A percentile compares a stretch with the other conserved stretches of the same genome.
These are phyloP conservation scores for Amblyjoppa fuscipennis DNA, from an alignment of 2,888 invertebrate genomes.

Conservation along the genomic window DNA sequence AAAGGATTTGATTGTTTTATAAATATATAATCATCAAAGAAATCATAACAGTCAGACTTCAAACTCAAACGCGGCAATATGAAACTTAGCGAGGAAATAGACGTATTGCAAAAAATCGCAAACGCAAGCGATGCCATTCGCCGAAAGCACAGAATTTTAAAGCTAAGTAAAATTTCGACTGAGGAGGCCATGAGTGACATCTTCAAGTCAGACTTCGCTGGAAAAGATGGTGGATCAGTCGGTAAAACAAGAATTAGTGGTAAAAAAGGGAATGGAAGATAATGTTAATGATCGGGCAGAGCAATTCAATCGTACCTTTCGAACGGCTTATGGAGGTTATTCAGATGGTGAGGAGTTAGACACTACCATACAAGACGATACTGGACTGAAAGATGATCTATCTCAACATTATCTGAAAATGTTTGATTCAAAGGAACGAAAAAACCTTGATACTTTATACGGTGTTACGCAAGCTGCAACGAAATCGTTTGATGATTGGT, in stretches of 20 bases:
- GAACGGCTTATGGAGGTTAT: conserved; percentile 78
- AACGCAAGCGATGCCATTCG: conserved; percentile 65
- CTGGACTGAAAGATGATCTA: conserved; percentile 78
- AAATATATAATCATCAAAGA: conserved; percentile 25
- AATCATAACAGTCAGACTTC: conserved; percentile 22
- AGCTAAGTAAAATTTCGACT: conserved; percentile 44
- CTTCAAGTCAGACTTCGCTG: conserved; percentile 49
- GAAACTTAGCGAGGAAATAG: conserved; percentile 32
- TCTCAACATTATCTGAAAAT: conserved; percentile 22
- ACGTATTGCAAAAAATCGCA: conserved; percentile 57
- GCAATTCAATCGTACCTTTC: conserved; percentile 61
- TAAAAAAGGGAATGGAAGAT: conserved; percentile 73
- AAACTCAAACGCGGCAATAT: conserved; percentile 28
- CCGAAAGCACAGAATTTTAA: conserved; percentile 57
- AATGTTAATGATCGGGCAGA: conserved; percentile 76
- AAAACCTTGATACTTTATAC: conserved; percentile 49
- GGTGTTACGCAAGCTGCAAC: conserved; percentile 60
- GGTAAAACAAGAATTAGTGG: conserved; percentile 15
- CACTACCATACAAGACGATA: conserved; percentile 79
- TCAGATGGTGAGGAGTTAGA: conserved; percentile 83
- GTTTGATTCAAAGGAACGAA: conserved; percentile 10
- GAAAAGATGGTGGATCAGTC: conserved; percentile 63
- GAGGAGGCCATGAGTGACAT: conserved; percentile 48
- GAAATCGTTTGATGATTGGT: conserved; percentile 60
- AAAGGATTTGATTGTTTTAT: conserved; percentile 53